A percentile compares a stretch with the other conserved stretches of the same genome.
Conservation (phyloP, 1,140 invertebrate genomes). For the Mactra quadrangularis region DNA sequence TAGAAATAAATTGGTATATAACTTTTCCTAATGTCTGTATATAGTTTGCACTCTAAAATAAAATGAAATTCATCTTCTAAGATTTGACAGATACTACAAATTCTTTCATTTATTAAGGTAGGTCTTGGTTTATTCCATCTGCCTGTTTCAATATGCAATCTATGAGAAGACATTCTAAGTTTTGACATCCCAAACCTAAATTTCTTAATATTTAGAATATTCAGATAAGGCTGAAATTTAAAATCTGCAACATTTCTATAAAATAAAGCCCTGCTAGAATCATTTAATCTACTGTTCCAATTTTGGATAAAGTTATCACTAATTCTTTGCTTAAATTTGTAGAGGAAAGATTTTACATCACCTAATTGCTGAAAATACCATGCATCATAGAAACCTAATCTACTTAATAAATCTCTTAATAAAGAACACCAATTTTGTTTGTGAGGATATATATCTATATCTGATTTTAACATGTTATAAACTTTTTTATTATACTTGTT, state of each 20-base stretch:
- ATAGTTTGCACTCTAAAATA: constrained; percentile 8
- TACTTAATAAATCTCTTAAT: constrained; percentile 10
- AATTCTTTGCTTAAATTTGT: not conserved
- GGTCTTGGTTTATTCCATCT: not conserved
- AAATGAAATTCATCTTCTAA: constrained; percentile 27
- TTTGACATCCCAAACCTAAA: not conserved
- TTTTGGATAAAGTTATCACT: constrained; percentile 23
- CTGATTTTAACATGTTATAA: not conserved
- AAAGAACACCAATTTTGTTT: not conserved
- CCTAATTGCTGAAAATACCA: constrained; percentile 26
- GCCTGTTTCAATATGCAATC: constrained; percentile 16
- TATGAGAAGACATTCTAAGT: constrained; percentile 22
- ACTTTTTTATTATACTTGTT: not conserved
- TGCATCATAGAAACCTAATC: constrained; percentile 18
- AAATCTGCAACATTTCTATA: constrained; percentile 19
- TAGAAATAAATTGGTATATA: not conserved
- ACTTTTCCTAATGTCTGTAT: not conserved
- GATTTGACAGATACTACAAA: not conserved
- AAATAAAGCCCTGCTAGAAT: constrained; percentile 4
- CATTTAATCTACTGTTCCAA: constrained; percentile 5
- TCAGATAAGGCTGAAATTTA: constrained; percentile 6
- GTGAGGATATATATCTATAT: not conserved
- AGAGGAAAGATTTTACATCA: not conserved
- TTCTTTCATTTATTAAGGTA: not conserved
- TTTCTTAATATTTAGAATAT: not conserved